Base-by-base conservation (phyloP, 2,888 invertebrate species). In the Drosophila limbata region DNA sequence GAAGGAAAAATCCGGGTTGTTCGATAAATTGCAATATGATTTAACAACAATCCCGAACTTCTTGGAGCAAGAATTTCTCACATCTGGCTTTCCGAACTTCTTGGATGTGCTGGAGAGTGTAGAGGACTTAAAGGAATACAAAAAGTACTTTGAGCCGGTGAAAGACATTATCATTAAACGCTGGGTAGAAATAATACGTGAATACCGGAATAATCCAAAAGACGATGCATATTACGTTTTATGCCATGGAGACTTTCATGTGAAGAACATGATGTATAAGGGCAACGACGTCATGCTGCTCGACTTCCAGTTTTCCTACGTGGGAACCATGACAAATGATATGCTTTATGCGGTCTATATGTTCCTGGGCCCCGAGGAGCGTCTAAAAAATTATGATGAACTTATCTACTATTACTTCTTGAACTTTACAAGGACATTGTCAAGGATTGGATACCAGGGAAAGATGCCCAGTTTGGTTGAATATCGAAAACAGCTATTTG, bases 231-330 rank as follows among this genome's bases (percentile, higher is more conserved):
- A 67, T 15, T 89, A 89, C 53, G 88, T 87, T 3, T 73, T 90
- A 2, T 80, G 79, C 40, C 91, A 91, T 61, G 90, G 89, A 0
- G 90, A 91, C 52, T 88, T 73, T 25, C 89, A 91, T 62, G 4
- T 40, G 0, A 80, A 81, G 4, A 90, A 90, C 35, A 78, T 89
- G 79, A 88, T 90, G 89, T 89, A 84, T 10, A 84, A 74, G 25
- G 52, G 62, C 21, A 69, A 67, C 45, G 90, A 89, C 19, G 74
- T 84, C 6, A 82, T 88, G 79, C 44, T 90, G n/a, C 25, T 90
- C 3, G 90, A 91, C 35, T 91, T 72, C 25, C 90, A 90, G 65
- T 19, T 76, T 13, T 77, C 79, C 13, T 77, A 76, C 19, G 71
- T 89, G 17, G 86, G 83, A 4, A 75, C 84, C 0, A 80, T 86